Conservation (phyloP, 2,113 vertebrate species). For the Ptyas mucosa region DNA sequence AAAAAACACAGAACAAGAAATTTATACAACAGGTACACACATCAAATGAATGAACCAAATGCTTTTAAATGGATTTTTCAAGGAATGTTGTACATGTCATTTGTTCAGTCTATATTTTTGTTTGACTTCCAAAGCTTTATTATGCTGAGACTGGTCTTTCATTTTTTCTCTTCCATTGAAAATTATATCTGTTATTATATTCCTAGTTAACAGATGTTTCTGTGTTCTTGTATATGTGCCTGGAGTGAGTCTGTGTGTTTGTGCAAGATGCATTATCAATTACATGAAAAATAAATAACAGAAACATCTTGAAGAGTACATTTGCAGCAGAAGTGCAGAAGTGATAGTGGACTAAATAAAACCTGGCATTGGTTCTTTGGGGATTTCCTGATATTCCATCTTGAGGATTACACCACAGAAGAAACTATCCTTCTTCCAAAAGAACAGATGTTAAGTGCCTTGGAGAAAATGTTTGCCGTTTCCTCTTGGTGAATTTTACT, state of each 20-base stretch:
- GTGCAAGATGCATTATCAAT: constrained; percentile 19
- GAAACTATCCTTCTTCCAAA: background rate
- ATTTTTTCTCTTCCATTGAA: background rate
- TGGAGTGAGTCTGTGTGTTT: background rate
- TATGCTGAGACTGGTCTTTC: constrained; percentile 25
- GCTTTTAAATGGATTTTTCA: background rate
- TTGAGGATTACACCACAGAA: background rate
- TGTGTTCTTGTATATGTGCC: constrained; percentile 23
- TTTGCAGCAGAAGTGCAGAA: background rate
- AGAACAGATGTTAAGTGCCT: background rate
- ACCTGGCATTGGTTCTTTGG: background rate
- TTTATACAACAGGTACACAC: background rate
- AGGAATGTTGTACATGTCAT: constrained; percentile 38
- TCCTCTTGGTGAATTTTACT: background rate
- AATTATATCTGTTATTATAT: constrained; percentile 33
- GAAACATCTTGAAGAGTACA: background rate
- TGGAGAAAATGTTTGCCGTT: fast-evolving
- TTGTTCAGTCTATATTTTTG: constrained; percentile 39
- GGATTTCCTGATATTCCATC: background rate
- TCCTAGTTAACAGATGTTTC: constrained; percentile 49
- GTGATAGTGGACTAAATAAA: constrained; percentile 16
- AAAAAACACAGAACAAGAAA: background rate
- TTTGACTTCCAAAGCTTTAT: constrained; percentile 26
- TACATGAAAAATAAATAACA: constrained; percentile 36
- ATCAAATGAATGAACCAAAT: background rate